Evolutionary conservation across 2,113 vertebrate species (phyloP), one percentile per base, ranked within the genome.

Genomic region (Leucosticte australis): DNA sequence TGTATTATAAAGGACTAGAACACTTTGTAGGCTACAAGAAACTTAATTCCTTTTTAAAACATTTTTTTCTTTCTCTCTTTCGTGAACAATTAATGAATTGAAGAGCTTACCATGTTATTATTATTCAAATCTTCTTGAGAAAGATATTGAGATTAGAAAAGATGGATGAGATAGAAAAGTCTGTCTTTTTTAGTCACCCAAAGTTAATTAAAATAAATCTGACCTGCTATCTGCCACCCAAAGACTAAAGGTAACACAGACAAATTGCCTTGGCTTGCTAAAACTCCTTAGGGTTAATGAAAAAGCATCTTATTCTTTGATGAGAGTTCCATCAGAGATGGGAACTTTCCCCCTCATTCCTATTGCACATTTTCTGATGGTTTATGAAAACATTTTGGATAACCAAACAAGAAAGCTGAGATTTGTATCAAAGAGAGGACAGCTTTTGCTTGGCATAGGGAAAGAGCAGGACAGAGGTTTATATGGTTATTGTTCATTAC

Each of bases 191-290:
- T 73, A 74, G 46, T 39, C 64, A 69, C 39, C 18, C 11, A 39
- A 47, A 96, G 42, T 89, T 97, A 96, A 97, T 97, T 97, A 96
- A 96, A 96, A 91, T 79, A 88, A 90, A 90, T 86, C 37, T 89
- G 59, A 95, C 92, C 94, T 93, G 69, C 68, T 95, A 46, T 89
- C 80, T 92, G 55, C 55, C 73, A 79, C 49, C 8, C 57, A 52
- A 96, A 60, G 15, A 80, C 30, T 52, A 65, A 41, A 50, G 16
- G 74, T 22, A 83, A 13, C 15, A 46, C 28, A 81, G 20, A 92
- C 20, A 95, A 96, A 94, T 47, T 63, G 24, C n/a, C 30, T 92
- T 75, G 44, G 78, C 91, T 94, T 69, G 73, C n/a, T 79, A 50
- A 92, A 95, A 95, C 31, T 92, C 41, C 75, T 89, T 47, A 27